Evolutionary conservation across 2,888 invertebrate species (phyloP).

Genomic region (Monoplex corrugatus): DNA sequence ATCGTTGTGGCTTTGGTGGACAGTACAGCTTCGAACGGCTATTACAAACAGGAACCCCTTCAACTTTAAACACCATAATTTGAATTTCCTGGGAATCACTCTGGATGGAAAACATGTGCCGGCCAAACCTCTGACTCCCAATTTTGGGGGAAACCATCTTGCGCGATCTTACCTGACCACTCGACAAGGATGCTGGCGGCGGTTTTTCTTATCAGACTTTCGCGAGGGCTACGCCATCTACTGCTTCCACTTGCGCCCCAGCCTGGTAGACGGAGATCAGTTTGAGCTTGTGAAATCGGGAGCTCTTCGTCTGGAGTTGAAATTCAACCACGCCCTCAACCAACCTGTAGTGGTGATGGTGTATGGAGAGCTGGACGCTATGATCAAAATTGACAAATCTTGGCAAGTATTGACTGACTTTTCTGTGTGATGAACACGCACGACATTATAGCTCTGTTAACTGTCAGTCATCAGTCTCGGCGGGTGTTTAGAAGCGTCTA

Average conservation of each 20-base stretch:
- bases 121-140: constrained; percentile 32
- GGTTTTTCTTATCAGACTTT: not conserved
- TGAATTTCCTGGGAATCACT: constrained; percentile 23
- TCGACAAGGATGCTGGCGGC: not conserved
- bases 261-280: constrained; percentile 22
- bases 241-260: constrained; percentile 38
- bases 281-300: constrained; percentile 10
- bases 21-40: constrained; percentile 39
- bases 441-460: not conserved
- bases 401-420: constrained; percentile 28
- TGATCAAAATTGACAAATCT: constrained; percentile 43
- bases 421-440: not conserved
- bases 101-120: constrained; percentile 45
- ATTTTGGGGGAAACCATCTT: not conserved
- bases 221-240: not conserved
- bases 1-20: constrained; percentile 43
- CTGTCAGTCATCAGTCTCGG: not conserved
- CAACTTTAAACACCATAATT: constrained; percentile 36
- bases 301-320: constrained; percentile 27
- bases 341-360: constrained; percentile 34
- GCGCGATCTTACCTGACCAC: not conserved
- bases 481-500: not conserved
- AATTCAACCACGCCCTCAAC: constrained; percentile 27
- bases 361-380: constrained; percentile 32
- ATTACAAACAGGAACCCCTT: constrained; percentile 46